Conservation (phyloP, 2,113 vertebrate species). For the Suncus etruscus region DNA sequence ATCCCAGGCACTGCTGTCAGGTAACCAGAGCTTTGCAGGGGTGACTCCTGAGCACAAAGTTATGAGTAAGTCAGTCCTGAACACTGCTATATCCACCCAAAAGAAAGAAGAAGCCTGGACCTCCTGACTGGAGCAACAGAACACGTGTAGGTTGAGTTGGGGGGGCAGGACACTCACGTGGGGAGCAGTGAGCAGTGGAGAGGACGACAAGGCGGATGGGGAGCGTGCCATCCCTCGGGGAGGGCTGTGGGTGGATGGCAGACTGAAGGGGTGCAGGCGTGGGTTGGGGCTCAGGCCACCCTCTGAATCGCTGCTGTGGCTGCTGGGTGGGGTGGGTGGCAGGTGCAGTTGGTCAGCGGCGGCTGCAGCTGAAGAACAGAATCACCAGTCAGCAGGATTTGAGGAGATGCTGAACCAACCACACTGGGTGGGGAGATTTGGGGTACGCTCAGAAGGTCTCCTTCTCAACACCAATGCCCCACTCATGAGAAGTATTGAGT, state of each 20-base stretch:
- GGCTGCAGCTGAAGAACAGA: conserved; percentile 68
- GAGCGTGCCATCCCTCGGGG: conserved; percentile 89
- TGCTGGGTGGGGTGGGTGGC: conserved; percentile 98
- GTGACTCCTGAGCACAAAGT: too few relatives aligned
- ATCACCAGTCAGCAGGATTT: not conserved
- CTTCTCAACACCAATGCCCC: too few relatives aligned
- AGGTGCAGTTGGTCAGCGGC: conserved; percentile 93
- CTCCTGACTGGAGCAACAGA: fast-evolving
- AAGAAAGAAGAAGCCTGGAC: not conserved
- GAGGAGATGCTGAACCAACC: too few relatives aligned
- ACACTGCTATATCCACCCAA: not conserved
- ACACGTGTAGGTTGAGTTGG: not conserved
- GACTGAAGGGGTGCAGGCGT: conserved; percentile 92
- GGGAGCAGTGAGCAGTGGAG: conserved; percentile 97
- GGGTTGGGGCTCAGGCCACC: conserved; percentile 95
- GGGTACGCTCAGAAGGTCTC: too few relatives aligned
- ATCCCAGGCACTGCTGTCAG: not conserved
- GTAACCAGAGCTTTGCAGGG: not conserved
- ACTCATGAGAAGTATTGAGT: too few relatives aligned
- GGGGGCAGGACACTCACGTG: conserved; percentile 88
- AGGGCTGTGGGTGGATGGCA: conserved; percentile 87
- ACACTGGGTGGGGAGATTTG: too few relatives aligned
- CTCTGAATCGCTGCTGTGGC: conserved; percentile 97
- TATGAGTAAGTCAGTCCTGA: not conserved
- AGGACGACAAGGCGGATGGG: conserved; percentile 93